phyloP scores from a whole-genome alignment of 2,113 vertebrate genomes.

The Notarius lentiginosus region DNA sequence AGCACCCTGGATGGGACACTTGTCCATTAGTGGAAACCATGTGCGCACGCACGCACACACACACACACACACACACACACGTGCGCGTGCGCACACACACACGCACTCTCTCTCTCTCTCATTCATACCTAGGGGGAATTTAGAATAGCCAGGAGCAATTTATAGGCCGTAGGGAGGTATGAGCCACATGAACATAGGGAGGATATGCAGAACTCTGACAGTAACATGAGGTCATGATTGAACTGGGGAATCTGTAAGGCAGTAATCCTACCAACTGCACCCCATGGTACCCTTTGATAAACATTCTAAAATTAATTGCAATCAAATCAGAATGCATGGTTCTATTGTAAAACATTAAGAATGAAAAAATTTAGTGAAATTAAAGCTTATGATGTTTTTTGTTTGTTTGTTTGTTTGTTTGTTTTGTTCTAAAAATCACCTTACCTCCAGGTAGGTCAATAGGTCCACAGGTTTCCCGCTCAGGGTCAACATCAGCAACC shows the following conservation, averaged over 20 bases:
- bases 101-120: not conserved
- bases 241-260: not conserved
- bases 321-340: not conserved
- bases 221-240: not conserved
- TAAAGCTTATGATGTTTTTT: not conserved
- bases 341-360: not conserved
- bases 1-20: not conserved
- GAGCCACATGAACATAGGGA: not conserved
- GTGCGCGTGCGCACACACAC: not conserved
- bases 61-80: not conserved
- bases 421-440: too few species aligned
- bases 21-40: not conserved
- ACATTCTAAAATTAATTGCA: not conserved
- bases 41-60: not conserved
- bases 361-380: not conserved
- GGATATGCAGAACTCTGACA: not conserved
- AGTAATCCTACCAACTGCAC: not conserved
- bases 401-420: not conserved
- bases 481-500: conserved; percentile 78
- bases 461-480: conserved; percentile 81
- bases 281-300: not conserved
- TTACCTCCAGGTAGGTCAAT: conserved; percentile 84
- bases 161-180: not conserved
- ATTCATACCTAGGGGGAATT: not conserved
- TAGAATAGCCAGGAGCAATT: not conserved